These are phyloP conservation scores for Coelinius sp. DNA, from an alignment of 2,888 invertebrate genomes.

Conservation along the genomic window DNA sequence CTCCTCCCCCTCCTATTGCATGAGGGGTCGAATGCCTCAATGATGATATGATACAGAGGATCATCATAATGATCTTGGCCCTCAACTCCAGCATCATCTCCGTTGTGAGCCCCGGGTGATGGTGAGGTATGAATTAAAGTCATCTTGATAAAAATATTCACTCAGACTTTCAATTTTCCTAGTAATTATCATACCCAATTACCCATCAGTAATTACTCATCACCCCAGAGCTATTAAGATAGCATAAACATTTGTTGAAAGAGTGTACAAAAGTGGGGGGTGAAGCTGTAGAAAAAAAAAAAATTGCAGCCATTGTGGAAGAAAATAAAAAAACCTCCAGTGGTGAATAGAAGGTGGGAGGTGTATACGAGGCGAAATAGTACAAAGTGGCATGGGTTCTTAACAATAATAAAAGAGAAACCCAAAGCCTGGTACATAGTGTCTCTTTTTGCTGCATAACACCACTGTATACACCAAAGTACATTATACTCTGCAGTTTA, in stretches of 20 bases:
- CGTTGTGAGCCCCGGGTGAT: too few species aligned
- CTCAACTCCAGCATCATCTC: too few species aligned
- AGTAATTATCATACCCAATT: too few species aligned
- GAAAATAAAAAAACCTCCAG: constrained; percentile 13
- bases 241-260: neutral
- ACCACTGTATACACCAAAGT: neutral
- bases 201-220: neutral
- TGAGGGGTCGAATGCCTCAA: too few species aligned
- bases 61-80: too few species aligned
- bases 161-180: too few species aligned
- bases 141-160: too few species aligned
- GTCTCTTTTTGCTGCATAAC: constrained; percentile 19
- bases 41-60: too few species aligned
- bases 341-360: constrained; percentile 12
- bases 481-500: constrained; percentile 5
- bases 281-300: constrained; percentile 30
- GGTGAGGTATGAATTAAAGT: too few species aligned
- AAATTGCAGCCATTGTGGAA: neutral
- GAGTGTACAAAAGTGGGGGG: constrained; percentile 32
- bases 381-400: constrained; percentile 32
- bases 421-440: constrained; percentile 33
- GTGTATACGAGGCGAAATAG: constrained; percentile 1
- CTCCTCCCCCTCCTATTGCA: too few species aligned
- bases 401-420: constrained; percentile 43
- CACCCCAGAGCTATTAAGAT: neutral